Evolutionary conservation across 1,140 invertebrate species (phyloP).

Genomic region (Leptinotarsa texana): DNA sequence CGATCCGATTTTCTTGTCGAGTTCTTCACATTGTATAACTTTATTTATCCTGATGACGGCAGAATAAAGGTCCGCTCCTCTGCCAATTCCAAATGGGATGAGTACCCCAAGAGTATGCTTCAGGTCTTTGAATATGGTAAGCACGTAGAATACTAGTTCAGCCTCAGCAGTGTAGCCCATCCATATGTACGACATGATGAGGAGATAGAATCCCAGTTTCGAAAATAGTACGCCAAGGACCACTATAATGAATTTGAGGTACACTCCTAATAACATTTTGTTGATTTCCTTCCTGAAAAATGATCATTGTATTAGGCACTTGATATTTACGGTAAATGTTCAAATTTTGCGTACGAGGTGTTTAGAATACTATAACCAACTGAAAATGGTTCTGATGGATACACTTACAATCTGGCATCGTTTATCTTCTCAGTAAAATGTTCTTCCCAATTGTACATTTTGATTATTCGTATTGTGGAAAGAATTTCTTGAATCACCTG

Average conservation of each 20-base stretch:
- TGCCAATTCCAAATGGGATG: constrained; percentile 32
- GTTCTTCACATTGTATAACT: constrained; percentile 33
- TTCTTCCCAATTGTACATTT: constrained; percentile 49
- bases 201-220: constrained; percentile 31
- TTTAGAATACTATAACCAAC: too few relatives aligned
- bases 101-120: constrained; percentile 29
- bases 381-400: too few relatives aligned
- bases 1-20: constrained; percentile 9
- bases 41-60: constrained; percentile 30
- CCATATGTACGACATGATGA: constrained; percentile 35
- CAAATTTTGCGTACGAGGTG: too few relatives aligned
- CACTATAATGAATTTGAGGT: constrained; percentile 28
- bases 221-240: constrained; percentile 29
- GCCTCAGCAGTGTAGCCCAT: constrained; percentile 28
- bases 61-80: constrained; percentile 34
- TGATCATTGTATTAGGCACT: too few relatives aligned
- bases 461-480: constrained; percentile 48
- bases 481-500: constrained; percentile 47
- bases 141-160: constrained; percentile 33
- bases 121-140: constrained; percentile 27
- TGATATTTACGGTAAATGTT: too few relatives aligned
- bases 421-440: constrained; percentile 42
- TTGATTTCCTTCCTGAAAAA: constrained; percentile 38
- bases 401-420: constrained; percentile 38
- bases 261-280: constrained; percentile 28